These are phyloP conservation scores for Odontamblyopus lacepedii DNA, from an alignment of 2,797 vertebrate genomes.

Conservation along the genomic window DNA sequence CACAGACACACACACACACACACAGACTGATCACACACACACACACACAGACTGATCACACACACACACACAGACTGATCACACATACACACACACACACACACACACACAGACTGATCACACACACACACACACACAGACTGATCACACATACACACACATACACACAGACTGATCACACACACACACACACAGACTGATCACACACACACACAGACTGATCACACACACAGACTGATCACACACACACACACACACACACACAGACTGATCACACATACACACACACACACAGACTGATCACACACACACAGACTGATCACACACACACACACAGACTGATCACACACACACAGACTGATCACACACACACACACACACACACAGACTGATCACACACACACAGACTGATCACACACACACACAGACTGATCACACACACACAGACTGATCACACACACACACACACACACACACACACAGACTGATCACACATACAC, in stretches of 20 bases:
- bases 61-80: not conserved
- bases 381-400: constrained; percentile 41
- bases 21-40: not conserved
- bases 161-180: constrained; percentile 22
- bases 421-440: not conserved
- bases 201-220: constrained; percentile 11
- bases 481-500: constrained; percentile 17
- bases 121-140: not conserved
- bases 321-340: too few species aligned
- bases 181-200: not conserved
- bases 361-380: constrained; percentile 9
- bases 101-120: constrained; percentile 21
- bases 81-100: constrained; percentile 32
- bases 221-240: too few species aligned
- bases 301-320: too few species aligned
- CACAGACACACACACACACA: constrained; percentile 32
- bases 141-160: constrained; percentile 11
- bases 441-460: constrained; percentile 12
- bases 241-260: too few species aligned
- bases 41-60: too few species aligned
- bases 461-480: constrained; percentile 24
- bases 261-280: too few species aligned
- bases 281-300: too few species aligned
- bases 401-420: not conserved
- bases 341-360: too few species aligned